These are phyloP conservation scores for Chymomyza fuscimana DNA, from an alignment of 2,888 invertebrate genomes.

Conservation along the genomic window DNA sequence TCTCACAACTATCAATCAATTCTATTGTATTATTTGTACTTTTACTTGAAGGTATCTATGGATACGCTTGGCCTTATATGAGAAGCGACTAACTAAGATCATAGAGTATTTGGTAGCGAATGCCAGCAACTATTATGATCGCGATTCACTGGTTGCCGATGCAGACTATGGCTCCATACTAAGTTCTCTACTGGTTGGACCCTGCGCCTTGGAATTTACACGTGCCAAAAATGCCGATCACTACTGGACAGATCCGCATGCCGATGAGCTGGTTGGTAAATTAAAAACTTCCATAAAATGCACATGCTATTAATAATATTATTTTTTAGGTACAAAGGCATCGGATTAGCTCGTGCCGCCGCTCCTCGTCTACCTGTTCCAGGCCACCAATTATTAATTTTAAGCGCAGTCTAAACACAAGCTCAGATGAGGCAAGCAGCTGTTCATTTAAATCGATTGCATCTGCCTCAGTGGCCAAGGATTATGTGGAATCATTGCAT, in stretches of 20 bases:
- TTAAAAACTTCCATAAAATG: neutral
- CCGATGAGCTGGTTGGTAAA: conserved; percentile 90
- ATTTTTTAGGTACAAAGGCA: conserved; percentile 80
- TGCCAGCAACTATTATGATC: conserved; percentile 92
- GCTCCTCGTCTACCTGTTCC: conserved; percentile 87
- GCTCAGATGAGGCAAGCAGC: conserved; percentile 85
- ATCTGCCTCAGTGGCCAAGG: conserved; percentile 84
- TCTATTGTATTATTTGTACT: no score
- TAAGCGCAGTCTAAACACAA: conserved; percentile 86
- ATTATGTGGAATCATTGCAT: conserved; percentile 96
- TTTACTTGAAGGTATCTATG: conserved; percentile 86
- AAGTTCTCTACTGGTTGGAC: conserved; percentile 93
- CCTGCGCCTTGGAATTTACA: conserved; percentile 95
- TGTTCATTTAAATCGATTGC: conserved; percentile 76
- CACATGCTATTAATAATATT: neutral
- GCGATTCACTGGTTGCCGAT: conserved; percentile 93
- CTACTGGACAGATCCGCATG: conserved; percentile 96
- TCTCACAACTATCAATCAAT: no score
- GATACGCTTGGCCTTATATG: conserved; percentile 95
- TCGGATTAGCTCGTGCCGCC: conserved; percentile 89
- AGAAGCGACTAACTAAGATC: conserved; percentile 92
- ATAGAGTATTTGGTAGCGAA: conserved; percentile 93
- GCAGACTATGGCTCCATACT: conserved; percentile 94
- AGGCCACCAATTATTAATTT: conserved; percentile 87
- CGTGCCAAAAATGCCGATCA: conserved; percentile 93